Evolutionary conservation across 2,113 vertebrate genomes (phyloP), one percentile per base, ranked within the genome.

Genomic region (Peromyscus maniculatus): DNA sequence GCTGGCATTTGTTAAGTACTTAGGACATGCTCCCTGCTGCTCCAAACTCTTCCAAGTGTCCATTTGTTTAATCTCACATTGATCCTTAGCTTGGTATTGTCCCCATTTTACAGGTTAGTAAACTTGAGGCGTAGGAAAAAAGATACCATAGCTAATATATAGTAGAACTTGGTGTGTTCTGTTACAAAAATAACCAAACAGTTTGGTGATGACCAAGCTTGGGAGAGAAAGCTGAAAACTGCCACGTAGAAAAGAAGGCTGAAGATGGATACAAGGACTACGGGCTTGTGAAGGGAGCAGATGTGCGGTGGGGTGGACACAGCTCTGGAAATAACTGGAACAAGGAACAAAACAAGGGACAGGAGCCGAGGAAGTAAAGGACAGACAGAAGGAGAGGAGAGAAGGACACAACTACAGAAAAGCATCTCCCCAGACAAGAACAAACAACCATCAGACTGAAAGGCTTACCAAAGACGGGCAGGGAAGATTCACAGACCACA

Each of bases 381-480:
- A 90, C 93, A 74, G 77, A 87, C 72, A 59, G 28, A 88, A 95
- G 71, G 46, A 72, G 46, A 95, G 71, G 46, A 72, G 46, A 74
- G 87, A 49, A 75, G 90, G 46, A 94, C 91, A 87, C 52, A 75
- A 62, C 74, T 95, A 87, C 17, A 87, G 33, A 93, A n/a, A 66
- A 95, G 66, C 67, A 79, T 22, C 83, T 92, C 78, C 39, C 55
- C 22, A 69, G 79, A 71, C 33, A 90, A 90, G 55, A 83, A 52
- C 52, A 52, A 95, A 90, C 12, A 79, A 43, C 22, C 46, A 72
- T 90, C 62, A 74, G 11, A 89, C 69, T 89, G 36, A 96, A 93
- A 69, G 28, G 17, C 28, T 17, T 10, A 59, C 75, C 59, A 74
- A 87, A 87, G 16, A 49, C 31, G n/a, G 84, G 83, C 86, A 17